Percentiles rank a stretch among this genome's conserved stretches.
phyloP scores from a whole-genome alignment of 2,888 invertebrate genomes.

The Tortrix viridana region DNA sequence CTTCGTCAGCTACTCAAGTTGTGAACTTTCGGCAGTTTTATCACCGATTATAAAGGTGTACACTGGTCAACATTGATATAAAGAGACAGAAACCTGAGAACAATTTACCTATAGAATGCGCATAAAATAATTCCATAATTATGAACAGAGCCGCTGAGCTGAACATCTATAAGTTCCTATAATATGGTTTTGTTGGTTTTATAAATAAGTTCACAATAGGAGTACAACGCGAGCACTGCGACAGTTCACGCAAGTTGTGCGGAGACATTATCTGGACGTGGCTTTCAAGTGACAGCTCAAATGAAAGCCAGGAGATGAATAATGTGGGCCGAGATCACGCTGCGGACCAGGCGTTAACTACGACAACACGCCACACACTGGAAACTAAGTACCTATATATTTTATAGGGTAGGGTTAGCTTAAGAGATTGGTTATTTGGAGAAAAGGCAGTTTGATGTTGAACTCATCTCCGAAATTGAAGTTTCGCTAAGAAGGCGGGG shows the following conservation, averaged over 20 bases:
- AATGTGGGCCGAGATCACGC: constrained; percentile 24
- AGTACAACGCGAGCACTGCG: constrained; percentile 17
- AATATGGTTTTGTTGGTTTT: neutral
- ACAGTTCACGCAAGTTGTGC: constrained; percentile 21
- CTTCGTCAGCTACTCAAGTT: too few relatives aligned
- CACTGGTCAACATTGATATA: too few relatives aligned
- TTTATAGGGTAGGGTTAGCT: neutral
- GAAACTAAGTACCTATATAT: constrained; percentile 4
- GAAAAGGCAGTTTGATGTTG: too few relatives aligned
- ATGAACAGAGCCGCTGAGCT: too few relatives aligned
- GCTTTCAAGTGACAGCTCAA: constrained; percentile 44
- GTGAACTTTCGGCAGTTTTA: too few relatives aligned
- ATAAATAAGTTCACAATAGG: constrained; percentile 16
- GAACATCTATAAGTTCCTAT: neutral
- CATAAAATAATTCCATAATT: too few relatives aligned
- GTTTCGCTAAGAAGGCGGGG: too few relatives aligned
- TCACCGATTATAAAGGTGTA: too few relatives aligned
- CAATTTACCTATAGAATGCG: too few relatives aligned
- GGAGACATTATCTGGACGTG: constrained; percentile 34
- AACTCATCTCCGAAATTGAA: too few relatives aligned
- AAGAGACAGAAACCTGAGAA: too few relatives aligned
- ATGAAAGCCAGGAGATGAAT: constrained; percentile 37
- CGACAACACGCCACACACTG: constrained; percentile 10
- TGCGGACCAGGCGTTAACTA: constrained; percentile 39
- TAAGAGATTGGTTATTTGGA: too few relatives aligned